These are phyloP conservation scores for Takifugu flavidus DNA, from an alignment of 2,113 vertebrate genomes.

Conservation along the genomic window DNA sequence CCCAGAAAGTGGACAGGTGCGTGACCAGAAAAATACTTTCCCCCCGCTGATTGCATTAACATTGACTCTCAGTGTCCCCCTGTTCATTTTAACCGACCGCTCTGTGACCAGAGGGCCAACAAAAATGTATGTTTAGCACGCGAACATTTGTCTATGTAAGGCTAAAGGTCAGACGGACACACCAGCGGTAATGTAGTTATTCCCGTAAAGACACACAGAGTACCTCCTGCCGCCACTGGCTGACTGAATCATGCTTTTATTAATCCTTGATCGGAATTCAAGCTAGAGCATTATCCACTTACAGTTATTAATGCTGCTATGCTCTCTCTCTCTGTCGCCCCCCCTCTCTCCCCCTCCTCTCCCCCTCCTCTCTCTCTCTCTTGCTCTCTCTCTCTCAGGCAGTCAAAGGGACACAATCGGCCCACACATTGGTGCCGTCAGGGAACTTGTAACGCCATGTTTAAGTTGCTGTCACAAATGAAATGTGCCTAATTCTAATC, in stretches of 20 bases:
- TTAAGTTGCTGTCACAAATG: constrained; percentile 10
- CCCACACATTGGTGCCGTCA: too few species aligned
- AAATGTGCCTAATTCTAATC: constrained; percentile 9
- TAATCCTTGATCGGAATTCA: constrained; percentile 76
- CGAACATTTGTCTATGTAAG: constrained; percentile 24
- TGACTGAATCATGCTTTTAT: constrained; percentile 68
- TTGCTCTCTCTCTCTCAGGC: too few species aligned
- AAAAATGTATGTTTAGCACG: constrained; percentile 7
- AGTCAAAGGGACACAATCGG: too few species aligned
- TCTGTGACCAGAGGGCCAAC: constrained; percentile 10
- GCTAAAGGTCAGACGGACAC: constrained; percentile 29
- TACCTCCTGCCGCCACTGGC: constrained; percentile 54
- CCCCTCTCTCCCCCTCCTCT: too few species aligned
- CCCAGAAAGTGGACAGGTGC: constrained; percentile 7
- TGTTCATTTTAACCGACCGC: constrained; percentile 37
- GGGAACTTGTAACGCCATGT: too few species aligned
- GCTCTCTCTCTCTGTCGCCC: too few species aligned
- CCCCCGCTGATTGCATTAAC: constrained; percentile 20
- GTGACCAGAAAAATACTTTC: constrained; percentile 6
- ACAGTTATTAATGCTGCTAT: constrained; percentile 76
- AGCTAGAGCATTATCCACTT: constrained; percentile 78
- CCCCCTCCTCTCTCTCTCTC: too few species aligned
- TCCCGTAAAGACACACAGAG: constrained; percentile 18
- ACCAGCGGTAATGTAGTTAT: constrained; percentile 29
- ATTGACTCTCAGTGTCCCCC: constrained; percentile 19